phyloP scores from a whole-genome alignment of 2,888 invertebrate genomes.

The Pyrochroa serraticornis region DNA sequence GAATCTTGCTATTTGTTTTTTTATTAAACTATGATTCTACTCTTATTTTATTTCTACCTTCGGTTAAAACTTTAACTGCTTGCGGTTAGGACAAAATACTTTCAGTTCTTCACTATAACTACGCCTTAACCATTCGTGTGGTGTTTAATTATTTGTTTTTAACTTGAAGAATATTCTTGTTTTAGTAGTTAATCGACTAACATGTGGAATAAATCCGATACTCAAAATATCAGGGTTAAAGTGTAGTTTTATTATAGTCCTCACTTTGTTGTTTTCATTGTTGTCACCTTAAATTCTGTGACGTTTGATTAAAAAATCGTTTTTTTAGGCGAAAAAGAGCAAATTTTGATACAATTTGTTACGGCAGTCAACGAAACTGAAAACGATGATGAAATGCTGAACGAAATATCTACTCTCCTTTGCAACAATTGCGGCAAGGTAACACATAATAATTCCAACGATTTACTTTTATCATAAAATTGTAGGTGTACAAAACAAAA shows the following conservation, averaged over 20 bases:
- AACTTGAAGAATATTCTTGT: too few species aligned
- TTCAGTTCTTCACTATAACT: too few species aligned
- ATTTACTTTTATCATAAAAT: background rate
- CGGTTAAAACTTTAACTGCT: too few species aligned
- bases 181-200: too few species aligned
- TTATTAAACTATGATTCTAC: background rate
- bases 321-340: slow-evolving; percentile 2
- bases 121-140: too few species aligned
- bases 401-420: slow-evolving; percentile 5
- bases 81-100: too few species aligned
- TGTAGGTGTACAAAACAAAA: slow-evolving; percentile 32
- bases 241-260: background rate
- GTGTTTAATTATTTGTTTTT: too few species aligned
- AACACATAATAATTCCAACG: too few species aligned
- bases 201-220: too few species aligned
- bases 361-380: slow-evolving; percentile 2
- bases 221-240: background rate
- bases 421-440: slow-evolving; percentile 18
- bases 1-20: too few species aligned
- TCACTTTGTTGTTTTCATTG: background rate
- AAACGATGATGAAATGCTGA: background rate
- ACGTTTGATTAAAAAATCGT: background rate
- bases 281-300: background rate
- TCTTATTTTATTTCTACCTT: too few species aligned
- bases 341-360: slow-evolving; percentile 13